phyloP scores from a whole-genome alignment of 2,113 vertebrate genomes.

The Pterocles burchelli region DNA sequence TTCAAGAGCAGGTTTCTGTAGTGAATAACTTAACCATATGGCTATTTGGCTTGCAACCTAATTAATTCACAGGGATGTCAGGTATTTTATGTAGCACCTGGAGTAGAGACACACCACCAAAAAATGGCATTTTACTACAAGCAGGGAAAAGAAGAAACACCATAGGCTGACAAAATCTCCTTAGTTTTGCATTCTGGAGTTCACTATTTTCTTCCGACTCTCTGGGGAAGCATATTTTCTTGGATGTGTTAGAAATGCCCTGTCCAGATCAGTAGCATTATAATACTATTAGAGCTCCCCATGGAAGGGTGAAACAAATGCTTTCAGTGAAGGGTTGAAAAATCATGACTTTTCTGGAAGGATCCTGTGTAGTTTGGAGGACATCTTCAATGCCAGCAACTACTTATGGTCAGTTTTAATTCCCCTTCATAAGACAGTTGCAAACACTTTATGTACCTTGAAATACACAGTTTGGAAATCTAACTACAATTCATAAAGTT shows the following conservation, averaged over 20 bases:
- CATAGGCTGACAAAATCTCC: background rate
- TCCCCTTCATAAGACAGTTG: background rate
- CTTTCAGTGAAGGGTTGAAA: constrained; percentile 5
- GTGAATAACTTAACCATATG: constrained; percentile 57
- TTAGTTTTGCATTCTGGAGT: constrained; percentile 11
- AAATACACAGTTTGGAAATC: background rate
- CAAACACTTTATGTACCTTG: background rate
- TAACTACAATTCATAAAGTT: too few relatives aligned
- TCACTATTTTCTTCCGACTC: background rate
- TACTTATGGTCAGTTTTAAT: background rate
- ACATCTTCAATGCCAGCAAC: background rate
- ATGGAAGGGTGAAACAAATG: background rate
- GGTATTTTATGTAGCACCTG: constrained; percentile 7
- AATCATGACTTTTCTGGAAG: background rate
- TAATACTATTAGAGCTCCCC: background rate
- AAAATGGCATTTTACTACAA: constrained; percentile 20
- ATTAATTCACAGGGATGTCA: background rate
- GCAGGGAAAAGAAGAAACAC: background rate
- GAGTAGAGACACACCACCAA: background rate
- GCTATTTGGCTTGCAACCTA: constrained; percentile 29
- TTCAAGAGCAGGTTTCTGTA: constrained; percentile 37
- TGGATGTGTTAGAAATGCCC: background rate
- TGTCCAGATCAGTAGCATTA: background rate
- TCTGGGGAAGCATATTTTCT: constrained; percentile 22
- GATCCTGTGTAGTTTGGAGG: background rate